Percentiles rank a stretch among this genome's conserved stretches.
Conservation (phyloP, 2,113 vertebrate genomes). For the Vicugna pacos region DNA sequence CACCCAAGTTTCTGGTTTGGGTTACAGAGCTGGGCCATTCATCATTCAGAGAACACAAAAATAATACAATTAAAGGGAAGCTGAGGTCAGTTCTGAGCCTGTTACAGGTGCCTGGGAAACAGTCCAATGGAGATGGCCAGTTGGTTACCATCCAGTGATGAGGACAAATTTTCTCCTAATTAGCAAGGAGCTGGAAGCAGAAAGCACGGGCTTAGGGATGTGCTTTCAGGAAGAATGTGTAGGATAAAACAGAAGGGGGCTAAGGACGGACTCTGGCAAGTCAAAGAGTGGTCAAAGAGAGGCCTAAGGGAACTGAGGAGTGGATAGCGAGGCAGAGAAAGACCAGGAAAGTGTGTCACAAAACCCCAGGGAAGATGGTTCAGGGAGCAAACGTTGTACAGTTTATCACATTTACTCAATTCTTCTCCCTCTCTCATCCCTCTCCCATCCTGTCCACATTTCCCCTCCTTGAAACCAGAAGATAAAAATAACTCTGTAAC, state of each 20-base stretch:
- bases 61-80: background rate
- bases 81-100: conserved; percentile 18
- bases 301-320: background rate
- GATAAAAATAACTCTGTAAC: conserved; percentile 7
- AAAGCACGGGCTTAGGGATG: background rate
- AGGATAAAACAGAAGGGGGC: conserved; percentile 14
- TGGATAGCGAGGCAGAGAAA: background rate
- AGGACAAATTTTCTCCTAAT: conserved; percentile 45
- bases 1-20: background rate
- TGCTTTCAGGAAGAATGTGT: background rate
- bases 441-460: background rate
- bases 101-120: conserved; percentile 11
- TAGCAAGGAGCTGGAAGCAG: conserved; percentile 17
- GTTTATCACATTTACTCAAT: background rate
- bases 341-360: background rate
- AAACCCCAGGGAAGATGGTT: background rate
- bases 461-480: background rate
- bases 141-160: background rate
- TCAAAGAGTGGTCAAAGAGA: background rate
- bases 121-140: background rate
- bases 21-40: background rate
- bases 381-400: background rate
- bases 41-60: conserved; percentile 53
- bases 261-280: background rate
- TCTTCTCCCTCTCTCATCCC: background rate